phyloP scores from a whole-genome alignment of 2,888 invertebrate genomes.

The Dynastes grantii region DNA sequence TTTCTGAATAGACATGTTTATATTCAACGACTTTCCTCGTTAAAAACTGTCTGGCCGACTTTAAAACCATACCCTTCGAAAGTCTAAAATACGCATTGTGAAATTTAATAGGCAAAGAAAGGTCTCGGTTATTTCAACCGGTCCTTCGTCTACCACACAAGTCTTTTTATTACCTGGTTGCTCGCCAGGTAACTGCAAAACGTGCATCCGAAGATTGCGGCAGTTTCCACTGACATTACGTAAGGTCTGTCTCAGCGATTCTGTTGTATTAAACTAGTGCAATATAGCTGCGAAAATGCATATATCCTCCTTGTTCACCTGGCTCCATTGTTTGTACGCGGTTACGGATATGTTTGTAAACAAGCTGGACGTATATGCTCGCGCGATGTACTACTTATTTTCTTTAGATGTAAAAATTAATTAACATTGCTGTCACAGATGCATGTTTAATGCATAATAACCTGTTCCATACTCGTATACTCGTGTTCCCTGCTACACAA shows the following conservation, averaged over 20 bases:
- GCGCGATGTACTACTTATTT: not conserved
- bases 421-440: not conserved
- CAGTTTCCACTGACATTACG: slow-evolving; percentile 7
- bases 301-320: not conserved
- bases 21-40: too few relatives aligned
- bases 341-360: not conserved
- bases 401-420: not conserved
- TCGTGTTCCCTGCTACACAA: too few relatives aligned
- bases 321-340: not conserved
- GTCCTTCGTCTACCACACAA: not conserved
- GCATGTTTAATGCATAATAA: not conserved
- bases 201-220: not conserved
- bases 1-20: too few relatives aligned
- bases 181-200: slow-evolving; percentile 8
- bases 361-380: not conserved
- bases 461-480: not conserved
- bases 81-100: too few relatives aligned
- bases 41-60: too few relatives aligned
- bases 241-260: not conserved
- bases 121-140: not conserved
- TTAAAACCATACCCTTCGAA: too few relatives aligned
- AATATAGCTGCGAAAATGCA: not conserved
- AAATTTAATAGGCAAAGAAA: not conserved
- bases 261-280: not conserved
- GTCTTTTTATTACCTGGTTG: not conserved